Conservation (phyloP, 2,113 vertebrate genomes). For the Sinosuthora webbiana region DNA sequence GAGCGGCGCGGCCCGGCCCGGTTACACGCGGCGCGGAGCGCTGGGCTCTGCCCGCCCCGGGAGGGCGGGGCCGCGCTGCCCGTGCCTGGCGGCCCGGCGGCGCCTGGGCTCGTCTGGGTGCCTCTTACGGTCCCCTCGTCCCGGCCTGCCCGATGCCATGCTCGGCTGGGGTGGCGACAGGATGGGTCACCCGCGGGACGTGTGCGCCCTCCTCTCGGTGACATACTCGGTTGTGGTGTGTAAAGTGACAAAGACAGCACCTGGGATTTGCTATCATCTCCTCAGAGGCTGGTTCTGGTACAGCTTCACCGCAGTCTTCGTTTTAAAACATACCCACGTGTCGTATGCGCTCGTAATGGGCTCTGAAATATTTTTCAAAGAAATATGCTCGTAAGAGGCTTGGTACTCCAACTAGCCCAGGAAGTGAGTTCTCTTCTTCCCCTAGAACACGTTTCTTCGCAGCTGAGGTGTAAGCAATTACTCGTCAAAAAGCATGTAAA, state of each 20-base stretch:
- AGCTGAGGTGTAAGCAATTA: background rate
- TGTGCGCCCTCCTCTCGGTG: background rate
- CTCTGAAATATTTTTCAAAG: background rate
- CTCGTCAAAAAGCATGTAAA: background rate
- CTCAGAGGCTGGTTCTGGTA: background rate
- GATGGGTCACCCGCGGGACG: background rate
- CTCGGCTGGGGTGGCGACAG: background rate
- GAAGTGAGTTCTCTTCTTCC: fast-evolving
- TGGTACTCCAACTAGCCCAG: background rate
- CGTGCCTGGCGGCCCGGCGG: fast-evolving
- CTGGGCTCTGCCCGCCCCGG: background rate
- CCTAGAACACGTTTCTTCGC: background rate
- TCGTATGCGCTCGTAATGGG: background rate
- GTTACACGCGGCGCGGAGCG: background rate
- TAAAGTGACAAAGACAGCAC: background rate
- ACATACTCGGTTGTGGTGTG: fast-evolving
- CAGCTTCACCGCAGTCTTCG: fast-evolving
- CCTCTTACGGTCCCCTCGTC: fast-evolving
- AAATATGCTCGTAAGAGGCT: background rate
- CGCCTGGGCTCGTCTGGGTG: fast-evolving
- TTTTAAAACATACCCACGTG: background rate
- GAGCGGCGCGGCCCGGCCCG: background rate
- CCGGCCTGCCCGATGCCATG: fast-evolving
- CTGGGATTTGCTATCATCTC: fast-evolving
- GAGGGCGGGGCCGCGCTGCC: background rate